Evolutionary conservation across 2,113 vertebrate species (phyloP), one percentile per base, ranked within the genome.

Genomic region (Cavia porcellus): DNA sequence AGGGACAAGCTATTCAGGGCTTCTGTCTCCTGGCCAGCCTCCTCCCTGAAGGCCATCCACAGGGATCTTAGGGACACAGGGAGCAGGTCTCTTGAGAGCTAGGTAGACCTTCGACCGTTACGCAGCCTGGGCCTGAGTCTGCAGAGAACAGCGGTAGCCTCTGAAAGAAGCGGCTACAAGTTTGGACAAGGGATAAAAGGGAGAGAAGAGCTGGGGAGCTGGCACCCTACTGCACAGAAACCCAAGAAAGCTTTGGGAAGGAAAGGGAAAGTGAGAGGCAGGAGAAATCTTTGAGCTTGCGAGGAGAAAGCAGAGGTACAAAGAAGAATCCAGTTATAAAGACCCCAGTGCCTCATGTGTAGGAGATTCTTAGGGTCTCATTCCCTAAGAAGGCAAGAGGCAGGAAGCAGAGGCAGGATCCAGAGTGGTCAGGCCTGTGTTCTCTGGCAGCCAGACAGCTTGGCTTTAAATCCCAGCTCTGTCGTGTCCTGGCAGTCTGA

Each of bases 1-100:
- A 15, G 42, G 64, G 64, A 92, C 92, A 96, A 86, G 92, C 96
- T 98, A 94, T 80, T 85, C 19, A 42, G 15, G 70, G 81, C 64
- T 91, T 95, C 64, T 45, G 59, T 61, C 62, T 97, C 85, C 61
- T 89, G 85, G 92, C 52, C 28, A 79, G 90, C 77, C 64, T 64
- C 62, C 91, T 79, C 50, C 87, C 77, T 1, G 19, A 64, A 86
- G 61, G 62, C 38, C 20, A 42, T 50, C 62, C 70, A 32, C 17
- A 25, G 82, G 89, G 85, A 74, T 52, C 70, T 85, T 85, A 64
- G 57, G 66, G 72, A 66, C 42, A 57, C 79, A 64, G 87, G 77
- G 47, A 89, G 42, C 94, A 74, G 77, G 86, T 50, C 72, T 91
- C 80, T 17, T 57, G 59, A 55, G 80, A 14, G 47, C 50, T 28